Evolutionary conservation across 2,888 invertebrate species (phyloP).

Genomic region (Scaptomyza cyrtandrae): DNA sequence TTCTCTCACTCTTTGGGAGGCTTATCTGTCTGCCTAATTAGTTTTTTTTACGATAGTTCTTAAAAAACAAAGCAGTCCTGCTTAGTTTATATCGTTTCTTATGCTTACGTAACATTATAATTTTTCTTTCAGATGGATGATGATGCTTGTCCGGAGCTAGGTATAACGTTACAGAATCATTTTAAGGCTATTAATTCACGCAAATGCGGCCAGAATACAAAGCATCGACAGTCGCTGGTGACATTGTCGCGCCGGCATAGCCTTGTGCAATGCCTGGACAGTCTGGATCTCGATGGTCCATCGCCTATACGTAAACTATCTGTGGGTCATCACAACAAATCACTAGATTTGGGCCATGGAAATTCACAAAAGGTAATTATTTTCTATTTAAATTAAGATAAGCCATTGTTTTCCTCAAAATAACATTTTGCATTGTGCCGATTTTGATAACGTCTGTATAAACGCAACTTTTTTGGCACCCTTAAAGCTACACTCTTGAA

Average conservation of each 20-base stretch:
- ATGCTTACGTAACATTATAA: neutral
- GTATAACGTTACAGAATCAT: conserved; percentile 94
- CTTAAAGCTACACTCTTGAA: no score
- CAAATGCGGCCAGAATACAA: conserved; percentile 88
- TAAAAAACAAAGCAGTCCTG: neutral
- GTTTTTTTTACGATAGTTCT: no score
- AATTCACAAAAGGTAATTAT: conserved; percentile 80
- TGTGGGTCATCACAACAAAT: conserved; percentile 82
- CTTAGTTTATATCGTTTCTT: neutral
- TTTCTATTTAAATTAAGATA: neutral
- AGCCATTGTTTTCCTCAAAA: neutral
- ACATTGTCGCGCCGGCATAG: conserved; percentile 92
- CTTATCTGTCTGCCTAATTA: no score
- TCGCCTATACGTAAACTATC: conserved; percentile 87
- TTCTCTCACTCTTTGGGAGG: no score
- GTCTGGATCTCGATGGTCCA: conserved; percentile 89
- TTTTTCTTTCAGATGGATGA: conserved; percentile 88
- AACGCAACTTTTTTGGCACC: no score
- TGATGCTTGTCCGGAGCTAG: conserved; percentile 93
- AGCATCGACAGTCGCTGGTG: conserved; percentile 93
- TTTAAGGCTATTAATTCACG: conserved; percentile 94
- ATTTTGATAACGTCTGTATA: no score
- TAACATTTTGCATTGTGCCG: neutral
- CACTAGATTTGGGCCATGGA: conserved; percentile 81
- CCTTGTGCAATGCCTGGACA: conserved; percentile 91